A percentile compares a stretch with the other conserved stretches of the same genome.
Evolutionary conservation across 1,140 invertebrate species (phyloP).

Genomic region (Drosophila orena): DNA sequence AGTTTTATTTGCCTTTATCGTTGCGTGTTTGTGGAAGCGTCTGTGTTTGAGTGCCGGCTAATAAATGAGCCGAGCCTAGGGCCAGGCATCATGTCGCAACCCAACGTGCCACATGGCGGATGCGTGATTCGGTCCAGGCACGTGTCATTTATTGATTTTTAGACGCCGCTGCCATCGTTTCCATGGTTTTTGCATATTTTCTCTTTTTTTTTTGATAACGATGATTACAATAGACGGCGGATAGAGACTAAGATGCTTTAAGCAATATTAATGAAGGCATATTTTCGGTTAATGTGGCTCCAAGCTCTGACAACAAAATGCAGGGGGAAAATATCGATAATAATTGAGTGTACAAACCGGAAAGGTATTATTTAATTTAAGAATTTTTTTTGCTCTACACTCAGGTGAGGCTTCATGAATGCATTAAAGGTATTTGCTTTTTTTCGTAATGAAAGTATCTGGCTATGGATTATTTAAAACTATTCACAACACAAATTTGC

Average conservation of each 20-base stretch:
- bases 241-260: constrained; percentile 23
- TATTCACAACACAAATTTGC: constrained; percentile 6
- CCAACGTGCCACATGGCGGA: constrained; percentile 36
- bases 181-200: constrained; percentile 26
- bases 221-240: constrained; percentile 22
- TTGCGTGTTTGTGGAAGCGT: constrained; percentile 13
- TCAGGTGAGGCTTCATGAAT: background rate
- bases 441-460: background rate
- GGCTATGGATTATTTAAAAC: background rate
- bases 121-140: constrained; percentile 40
- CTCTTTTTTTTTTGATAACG: constrained; percentile 7
- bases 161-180: constrained; percentile 9
- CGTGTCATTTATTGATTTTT: constrained; percentile 60
- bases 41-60: constrained; percentile 22
- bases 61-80: constrained; percentile 46
- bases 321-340: constrained; percentile 23
- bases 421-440: background rate
- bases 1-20: constrained; percentile 46
- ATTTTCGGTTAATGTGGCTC: constrained; percentile 31
- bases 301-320: constrained; percentile 29
- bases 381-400: constrained; percentile 1
- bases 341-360: background rate
- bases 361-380: too few species aligned
- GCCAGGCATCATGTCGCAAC: constrained; percentile 25
- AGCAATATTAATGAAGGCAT: constrained; percentile 41